Percentiles rank a stretch among this genome's conserved stretches.
These are phyloP conservation scores for Meganola albula DNA, from an alignment of 2,888 invertebrate species.

Conservation along the genomic window DNA sequence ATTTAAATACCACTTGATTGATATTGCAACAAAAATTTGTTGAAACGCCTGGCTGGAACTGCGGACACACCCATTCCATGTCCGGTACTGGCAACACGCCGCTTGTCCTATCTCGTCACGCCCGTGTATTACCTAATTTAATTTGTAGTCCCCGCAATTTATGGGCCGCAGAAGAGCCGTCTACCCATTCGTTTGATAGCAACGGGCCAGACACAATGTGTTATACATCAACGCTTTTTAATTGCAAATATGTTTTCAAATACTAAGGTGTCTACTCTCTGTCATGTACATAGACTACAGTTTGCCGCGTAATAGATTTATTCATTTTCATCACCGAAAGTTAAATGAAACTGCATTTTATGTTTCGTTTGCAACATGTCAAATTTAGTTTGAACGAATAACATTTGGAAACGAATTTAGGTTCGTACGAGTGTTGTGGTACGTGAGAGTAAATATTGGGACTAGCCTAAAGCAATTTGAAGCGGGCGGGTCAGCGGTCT, in stretches of 20 bases:
- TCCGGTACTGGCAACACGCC: constrained; percentile 54
- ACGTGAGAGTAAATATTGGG: constrained; percentile 65
- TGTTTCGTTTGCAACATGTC: constrained; percentile 9
- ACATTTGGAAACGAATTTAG: constrained; percentile 49
- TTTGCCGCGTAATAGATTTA: too few species aligned
- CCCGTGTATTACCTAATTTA: constrained; percentile 75
- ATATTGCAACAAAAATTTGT: constrained; percentile 34
- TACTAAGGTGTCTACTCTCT: too few species aligned
- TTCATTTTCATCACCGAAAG: too few species aligned
- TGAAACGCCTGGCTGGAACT: constrained; percentile 32
- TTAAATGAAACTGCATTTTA: constrained; percentile 10
- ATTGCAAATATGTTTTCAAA: too few species aligned
- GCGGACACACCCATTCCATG: constrained; percentile 72
- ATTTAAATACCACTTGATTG: constrained; percentile 40
- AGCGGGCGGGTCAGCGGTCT: constrained; percentile 65
- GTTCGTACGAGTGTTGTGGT: constrained; percentile 53
- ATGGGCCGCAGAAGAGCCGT: constrained; percentile 63
- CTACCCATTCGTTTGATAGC: constrained; percentile 54
- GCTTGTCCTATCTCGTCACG: constrained; percentile 70
- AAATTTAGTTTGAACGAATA: constrained; percentile 24
- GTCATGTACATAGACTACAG: too few species aligned
- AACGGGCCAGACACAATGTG: constrained; percentile 35
- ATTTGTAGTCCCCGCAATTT: constrained; percentile 73
- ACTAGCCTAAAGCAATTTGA: constrained; percentile 75
- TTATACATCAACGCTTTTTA: constrained; percentile 29